phyloP scores from a whole-genome alignment of 2,797 vertebrate genomes.

The Schizopygopsis malacanthus region DNA sequence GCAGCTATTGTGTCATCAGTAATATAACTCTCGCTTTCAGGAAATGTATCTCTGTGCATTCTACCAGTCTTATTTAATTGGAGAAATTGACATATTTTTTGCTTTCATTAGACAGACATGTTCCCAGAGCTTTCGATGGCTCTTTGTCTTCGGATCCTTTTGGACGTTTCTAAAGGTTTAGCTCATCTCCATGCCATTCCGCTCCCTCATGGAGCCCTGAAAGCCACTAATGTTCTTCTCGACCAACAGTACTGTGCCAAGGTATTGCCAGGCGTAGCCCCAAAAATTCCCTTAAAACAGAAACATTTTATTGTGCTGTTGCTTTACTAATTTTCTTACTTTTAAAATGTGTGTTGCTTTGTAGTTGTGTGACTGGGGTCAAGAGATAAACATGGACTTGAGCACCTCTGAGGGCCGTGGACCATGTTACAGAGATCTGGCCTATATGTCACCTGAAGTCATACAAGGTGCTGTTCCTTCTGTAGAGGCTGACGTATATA shows the following conservation, averaged over 20 bases:
- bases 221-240: slow-evolving; percentile 75
- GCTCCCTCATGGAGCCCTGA: slow-evolving; percentile 70
- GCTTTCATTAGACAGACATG: slow-evolving; percentile 60
- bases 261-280: slow-evolving; percentile 59
- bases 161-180: slow-evolving; percentile 73
- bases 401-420: slow-evolving; percentile 28
- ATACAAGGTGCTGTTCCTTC: slow-evolving; percentile 65
- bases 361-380: slow-evolving; percentile 74
- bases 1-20: slow-evolving; percentile 1
- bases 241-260: slow-evolving; percentile 73
- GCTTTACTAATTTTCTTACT: neutral
- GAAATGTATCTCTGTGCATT: neutral
- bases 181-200: slow-evolving; percentile 68
- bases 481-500: slow-evolving; percentile 73
- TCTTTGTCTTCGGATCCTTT: slow-evolving; percentile 69
- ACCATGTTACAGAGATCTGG: slow-evolving; percentile 67
- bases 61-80: neutral
- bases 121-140: slow-evolving; percentile 68
- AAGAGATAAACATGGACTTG: slow-evolving; percentile 61
- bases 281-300: neutral
- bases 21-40: neutral
- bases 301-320: neutral
- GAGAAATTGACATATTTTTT: neutral
- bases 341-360: neutral
- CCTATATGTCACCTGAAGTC: slow-evolving; percentile 71